These are phyloP conservation scores for Leptodactylus fuscus DNA, from an alignment of 2,113 vertebrate species.

Conservation along the genomic window DNA sequence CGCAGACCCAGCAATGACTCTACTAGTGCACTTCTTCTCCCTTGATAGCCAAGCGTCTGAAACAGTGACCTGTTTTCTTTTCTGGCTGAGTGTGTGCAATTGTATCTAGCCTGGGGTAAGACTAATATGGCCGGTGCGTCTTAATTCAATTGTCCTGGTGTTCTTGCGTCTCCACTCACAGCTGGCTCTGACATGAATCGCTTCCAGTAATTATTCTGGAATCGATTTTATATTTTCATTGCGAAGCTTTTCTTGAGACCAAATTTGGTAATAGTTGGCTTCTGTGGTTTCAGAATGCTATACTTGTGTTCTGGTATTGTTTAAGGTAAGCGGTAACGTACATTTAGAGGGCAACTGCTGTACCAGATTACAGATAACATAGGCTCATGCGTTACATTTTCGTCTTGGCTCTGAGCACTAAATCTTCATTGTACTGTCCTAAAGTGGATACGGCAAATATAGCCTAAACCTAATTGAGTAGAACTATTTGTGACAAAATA, in stretches of 20 bases:
- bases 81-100: slow-evolving; percentile 11
- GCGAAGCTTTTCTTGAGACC: slow-evolving; percentile 36
- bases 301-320: not conserved
- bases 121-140: slow-evolving; percentile 9
- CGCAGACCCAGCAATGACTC: slow-evolving; percentile 1
- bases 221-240: slow-evolving; percentile 29
- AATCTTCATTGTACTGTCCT: not conserved
- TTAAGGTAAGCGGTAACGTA: not conserved
- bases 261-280: slow-evolving; percentile 41
- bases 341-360: not conserved
- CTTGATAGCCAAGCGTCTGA: slow-evolving; percentile 6
- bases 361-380: not conserved
- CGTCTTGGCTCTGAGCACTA: not conserved
- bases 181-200: slow-evolving; percentile 39
- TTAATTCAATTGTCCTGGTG: slow-evolving; percentile 34
- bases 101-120: slow-evolving; percentile 30
- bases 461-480: not conserved
- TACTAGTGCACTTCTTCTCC: not conserved
- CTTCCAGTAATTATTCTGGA: slow-evolving; percentile 38
- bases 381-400: not conserved
- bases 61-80: slow-evolving; percentile 38
- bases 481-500: not conserved
- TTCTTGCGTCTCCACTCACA: slow-evolving; percentile 16
- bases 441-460: not conserved
- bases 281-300: not conserved